Percentiles rank a stretch among this genome's conserved stretches.
These are phyloP conservation scores for Ectobius pallidus DNA, from an alignment of 2,888 invertebrate genomes.

Conservation along the genomic window DNA sequence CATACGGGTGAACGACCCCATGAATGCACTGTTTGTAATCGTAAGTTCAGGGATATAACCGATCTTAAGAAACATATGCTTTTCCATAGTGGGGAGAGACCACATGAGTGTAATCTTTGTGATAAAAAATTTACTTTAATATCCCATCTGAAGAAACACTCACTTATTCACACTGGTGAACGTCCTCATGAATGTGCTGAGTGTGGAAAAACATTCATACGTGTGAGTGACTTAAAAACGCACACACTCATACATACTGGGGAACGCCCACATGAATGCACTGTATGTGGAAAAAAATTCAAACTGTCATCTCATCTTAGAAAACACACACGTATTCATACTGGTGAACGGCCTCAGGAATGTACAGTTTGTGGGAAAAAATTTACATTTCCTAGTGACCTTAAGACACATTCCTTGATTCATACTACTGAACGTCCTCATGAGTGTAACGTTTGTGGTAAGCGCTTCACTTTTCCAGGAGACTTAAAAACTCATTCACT, in stretches of 20 bases:
- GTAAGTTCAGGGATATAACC: conserved; percentile 34
- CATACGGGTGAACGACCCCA: conserved; percentile 42
- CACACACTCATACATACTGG: conserved; percentile 41
- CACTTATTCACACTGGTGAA: conserved; percentile 37
- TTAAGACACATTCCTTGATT: conserved; percentile 9
- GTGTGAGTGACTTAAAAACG: conserved; percentile 36
- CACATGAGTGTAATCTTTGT: conserved; percentile 36
- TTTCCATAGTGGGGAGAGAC: conserved; percentile 32
- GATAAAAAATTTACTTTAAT: conserved; percentile 34
- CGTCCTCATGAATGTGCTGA: conserved; percentile 36
- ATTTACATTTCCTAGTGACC: conserved; percentile 17
- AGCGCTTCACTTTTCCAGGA: conserved; percentile 9
- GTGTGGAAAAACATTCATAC: conserved; percentile 40
- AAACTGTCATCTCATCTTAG: conserved; percentile 37
- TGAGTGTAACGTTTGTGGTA: conserved; percentile 13
- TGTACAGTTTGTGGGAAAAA: conserved; percentile 6
- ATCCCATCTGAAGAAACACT: conserved; percentile 39
- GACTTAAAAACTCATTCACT: conserved; percentile 4
- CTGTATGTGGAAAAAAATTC: conserved; percentile 39
- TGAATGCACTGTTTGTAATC: conserved; percentile 37
- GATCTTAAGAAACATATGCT: conserved; percentile 36
- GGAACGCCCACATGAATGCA: conserved; percentile 36
- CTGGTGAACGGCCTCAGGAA: conserved; percentile 33
- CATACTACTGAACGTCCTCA: conserved; percentile 15
- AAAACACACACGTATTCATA: conserved; percentile 40